A percentile compares a stretch with the other conserved stretches of the same genome.
Conservation (phyloP, 2,797 vertebrate genomes). For the Myoxocephalus aenaeus region DNA sequence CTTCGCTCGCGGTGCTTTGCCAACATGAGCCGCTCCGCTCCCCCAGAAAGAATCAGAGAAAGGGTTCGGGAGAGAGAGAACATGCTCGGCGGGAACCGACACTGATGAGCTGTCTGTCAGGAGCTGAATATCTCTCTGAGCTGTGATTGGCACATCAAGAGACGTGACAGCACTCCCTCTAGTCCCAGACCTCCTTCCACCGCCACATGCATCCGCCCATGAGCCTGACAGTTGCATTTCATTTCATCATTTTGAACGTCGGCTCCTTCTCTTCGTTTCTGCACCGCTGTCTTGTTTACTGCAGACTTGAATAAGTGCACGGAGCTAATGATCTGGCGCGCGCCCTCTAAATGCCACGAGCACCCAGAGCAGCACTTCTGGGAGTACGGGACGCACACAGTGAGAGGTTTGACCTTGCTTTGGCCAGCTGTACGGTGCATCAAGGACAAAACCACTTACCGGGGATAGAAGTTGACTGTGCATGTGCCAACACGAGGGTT, state of each 20-base stretch:
- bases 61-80: slow-evolving; percentile 49
- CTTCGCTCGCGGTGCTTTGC: slow-evolving; percentile 74
- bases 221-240: slow-evolving; percentile 67
- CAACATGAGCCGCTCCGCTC: slow-evolving; percentile 66
- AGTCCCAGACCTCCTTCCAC: slow-evolving; percentile 13
- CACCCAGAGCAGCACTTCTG: slow-evolving; percentile 57
- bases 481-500: slow-evolving; percentile 40
- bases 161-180: slow-evolving; percentile 40
- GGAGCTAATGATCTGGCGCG: slow-evolving; percentile 40
- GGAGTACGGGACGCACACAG: slow-evolving; percentile 53
- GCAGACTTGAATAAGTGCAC: slow-evolving; percentile 17
- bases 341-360: slow-evolving; percentile 57
- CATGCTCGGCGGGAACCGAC: slow-evolving; percentile 51
- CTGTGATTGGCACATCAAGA: slow-evolving; percentile 53
- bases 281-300: slow-evolving; percentile 36
- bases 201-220: slow-evolving; percentile 6
- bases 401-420: slow-evolving; percentile 67
- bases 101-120: slow-evolving; percentile 71
- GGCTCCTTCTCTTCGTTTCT: slow-evolving; percentile 32
- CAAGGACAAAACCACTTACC: slow-evolving; percentile 71
- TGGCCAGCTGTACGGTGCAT: slow-evolving; percentile 59
- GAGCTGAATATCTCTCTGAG: slow-evolving; percentile 64
- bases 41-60: slow-evolving; percentile 57
- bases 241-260: slow-evolving; percentile 69
- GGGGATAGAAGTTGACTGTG: slow-evolving; percentile 46